Evolutionary conservation across 2,888 invertebrate genomes (phyloP).

Genomic region (Liopterus haemorrhoidalis): DNA sequence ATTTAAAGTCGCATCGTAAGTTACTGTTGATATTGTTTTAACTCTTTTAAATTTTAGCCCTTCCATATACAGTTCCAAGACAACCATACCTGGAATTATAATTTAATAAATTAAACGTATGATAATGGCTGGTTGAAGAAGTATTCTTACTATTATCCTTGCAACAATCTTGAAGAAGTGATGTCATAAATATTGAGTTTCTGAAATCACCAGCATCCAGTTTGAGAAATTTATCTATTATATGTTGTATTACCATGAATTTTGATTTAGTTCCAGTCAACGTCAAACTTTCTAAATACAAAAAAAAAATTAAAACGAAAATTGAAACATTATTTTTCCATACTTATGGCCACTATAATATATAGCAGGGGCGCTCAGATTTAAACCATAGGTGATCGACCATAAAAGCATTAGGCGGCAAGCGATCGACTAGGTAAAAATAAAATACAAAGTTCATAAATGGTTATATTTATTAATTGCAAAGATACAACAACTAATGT

Average conservation of each 20-base stretch:
- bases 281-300: conserved; percentile 54
- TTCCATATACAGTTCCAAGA: conserved; percentile 57
- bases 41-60: conserved; percentile 45
- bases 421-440: no score
- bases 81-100: conserved; percentile 51
- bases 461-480: no score
- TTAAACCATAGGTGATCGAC: no score
- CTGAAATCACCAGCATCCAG: conserved; percentile 37
- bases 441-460: no score
- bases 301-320: no score
- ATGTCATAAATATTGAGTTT: conserved; percentile 38
- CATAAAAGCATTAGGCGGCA: no score
- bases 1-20: conserved; percentile 43
- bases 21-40: conserved; percentile 42
- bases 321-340: no score
- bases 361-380: no score
- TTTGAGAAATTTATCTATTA: conserved; percentile 43
- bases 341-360: no score
- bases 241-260: conserved; percentile 52
- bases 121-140: conserved; percentile 1
- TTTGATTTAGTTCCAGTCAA: conserved; percentile 61
- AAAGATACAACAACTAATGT: no score
- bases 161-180: conserved; percentile 42
- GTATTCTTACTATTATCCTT: conserved; percentile 39
- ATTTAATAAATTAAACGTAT: conserved; percentile 14